Base-by-base conservation (phyloP, 1,140 invertebrate genomes). In the Drosophila suzukii region DNA sequence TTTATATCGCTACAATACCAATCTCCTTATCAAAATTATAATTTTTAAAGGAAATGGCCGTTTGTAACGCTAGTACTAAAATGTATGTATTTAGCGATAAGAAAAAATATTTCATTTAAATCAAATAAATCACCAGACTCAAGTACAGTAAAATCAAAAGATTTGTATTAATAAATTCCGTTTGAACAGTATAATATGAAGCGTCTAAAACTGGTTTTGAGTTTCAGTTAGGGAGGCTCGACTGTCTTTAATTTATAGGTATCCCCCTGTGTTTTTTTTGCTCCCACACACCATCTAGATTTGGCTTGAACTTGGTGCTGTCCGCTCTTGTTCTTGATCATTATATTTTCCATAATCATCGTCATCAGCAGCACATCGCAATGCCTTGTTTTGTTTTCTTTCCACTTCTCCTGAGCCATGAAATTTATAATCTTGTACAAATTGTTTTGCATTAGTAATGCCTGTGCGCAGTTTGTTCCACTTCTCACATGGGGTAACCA, bases 391-490 rank as follows among this genome's bases (percentile, higher is more conserved):
- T 56, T 79, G 51, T 70, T 70, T 79, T 74, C 38, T 38, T 54
- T 49, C 32, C 47, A 63, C 58, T 61, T 68, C 65, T 58, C 59
- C 63, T 67, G 74, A 82, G 74, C 74, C 79, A 82, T 82, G 79
- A 82, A 82, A 82, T 82, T 82, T 74, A 78, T 74, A 82, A 82
- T 82, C 78, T 81, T 77, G 58, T 82, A 78, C 74, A 82, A 82
- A 82, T 78, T 83, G 70, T 83, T 83, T 83, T 75, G 63, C 63
- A 82, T 83, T 82, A 75, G 75, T 82, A 78, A 75, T 78, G 80
- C 58, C 75, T 83, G 65, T 66, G 79, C 70, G 80, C 75, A 60
- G 61, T 82, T 81, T 73, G 71, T 83, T 63, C 62, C 75, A 78
- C 70, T 78, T 78, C 75, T 56, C 75, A 78, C 67, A 72, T 53